Percentiles rank a stretch among this genome's conserved stretches.
phyloP scores from a whole-genome alignment of 2,888 invertebrate species.

The Drosophila anomelani region DNA sequence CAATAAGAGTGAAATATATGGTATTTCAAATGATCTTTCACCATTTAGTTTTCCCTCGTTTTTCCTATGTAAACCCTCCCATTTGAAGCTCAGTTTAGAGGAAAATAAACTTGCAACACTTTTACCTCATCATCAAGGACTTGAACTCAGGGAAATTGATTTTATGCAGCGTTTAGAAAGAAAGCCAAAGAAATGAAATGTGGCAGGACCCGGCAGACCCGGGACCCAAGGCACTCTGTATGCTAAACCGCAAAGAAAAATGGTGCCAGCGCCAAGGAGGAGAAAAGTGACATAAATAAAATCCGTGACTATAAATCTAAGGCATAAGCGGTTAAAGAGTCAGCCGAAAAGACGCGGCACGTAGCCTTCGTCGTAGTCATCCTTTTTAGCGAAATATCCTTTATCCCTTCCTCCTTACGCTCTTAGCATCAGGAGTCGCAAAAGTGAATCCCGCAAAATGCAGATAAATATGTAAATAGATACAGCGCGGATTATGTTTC shows the following conservation, averaged over 20 bases:
- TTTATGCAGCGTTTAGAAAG: slow-evolving; percentile 66
- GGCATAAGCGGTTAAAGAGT: slow-evolving; percentile 74
- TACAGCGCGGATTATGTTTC: slow-evolving; percentile 70
- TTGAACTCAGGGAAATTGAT: slow-evolving; percentile 68
- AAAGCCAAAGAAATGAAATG: slow-evolving; percentile 6
- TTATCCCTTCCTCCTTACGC: not conserved
- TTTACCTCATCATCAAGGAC: slow-evolving; percentile 67
- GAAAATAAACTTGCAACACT: slow-evolving; percentile 69
- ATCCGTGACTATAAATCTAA: slow-evolving; percentile 76
- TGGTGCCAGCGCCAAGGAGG: slow-evolving; percentile 42
- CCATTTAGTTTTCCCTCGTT: slow-evolving; percentile 15
- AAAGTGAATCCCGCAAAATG: slow-evolving; percentile 55
- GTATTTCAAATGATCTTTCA: not conserved
- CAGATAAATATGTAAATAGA: slow-evolving; percentile 76
- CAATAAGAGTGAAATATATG: too few relatives aligned
- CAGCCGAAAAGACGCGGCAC: slow-evolving; percentile 66
- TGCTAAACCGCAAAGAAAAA: slow-evolving; percentile 61
- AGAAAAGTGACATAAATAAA: slow-evolving; percentile 75
- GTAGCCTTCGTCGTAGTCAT: slow-evolving; percentile 53
- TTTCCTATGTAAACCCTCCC: slow-evolving; percentile 28
- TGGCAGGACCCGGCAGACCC: not conserved
- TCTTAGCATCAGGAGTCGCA: slow-evolving; percentile 10
- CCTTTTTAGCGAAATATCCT: slow-evolving; percentile 10
- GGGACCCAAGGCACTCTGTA: slow-evolving; percentile 38
- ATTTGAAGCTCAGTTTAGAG: slow-evolving; percentile 15